Evolutionary conservation across 2,113 vertebrate genomes (phyloP), one percentile per base, ranked within the genome.

Genomic region (Cebidichthys violaceus): DNA sequence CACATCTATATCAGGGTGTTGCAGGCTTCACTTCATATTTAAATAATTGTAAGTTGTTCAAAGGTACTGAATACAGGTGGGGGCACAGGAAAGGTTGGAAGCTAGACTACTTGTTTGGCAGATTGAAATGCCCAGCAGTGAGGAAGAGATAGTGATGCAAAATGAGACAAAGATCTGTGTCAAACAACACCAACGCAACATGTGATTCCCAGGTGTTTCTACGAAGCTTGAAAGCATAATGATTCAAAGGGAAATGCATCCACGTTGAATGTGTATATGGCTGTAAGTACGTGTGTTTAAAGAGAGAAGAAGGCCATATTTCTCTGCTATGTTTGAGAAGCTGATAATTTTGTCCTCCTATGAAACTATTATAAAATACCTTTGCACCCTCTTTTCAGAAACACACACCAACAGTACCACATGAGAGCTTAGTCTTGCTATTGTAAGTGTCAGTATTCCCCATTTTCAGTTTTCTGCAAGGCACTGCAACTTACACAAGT

Each of bases 161-260:
- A 89, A 87, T 77, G 72, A 86, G 77, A 83, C 74, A 82, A 67
- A 67, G 61, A 84, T 85, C 70, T 71, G 79, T 55, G 81, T 85
- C 84, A 80, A 85, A 85, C 67, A 81, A 41, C 68, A 75, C 13
- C 4, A 4, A 20, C 4, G 7, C 68, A 83, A 73, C 70, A 24
- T 55, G 35, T 37, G 73, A 66, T 55, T 86, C 75, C 73, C 57
- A 29, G 17, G 0, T 65, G 79, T 45, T 74, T 71, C 65, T 13
- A 10, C 3, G 1, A 33, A 61, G 24, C 69, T 82, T 82, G 69
- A 74, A 70, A 75, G 20, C 55, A 70, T 70, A 79, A 82, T 24
- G 66, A 84, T 47, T 83, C 6, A 0, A 75, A 62, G 47, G 65
- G 43, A 68, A 81, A 77, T 22, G n/a, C 43, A 75, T 41, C 37